Base-by-base conservation (phyloP, 2,113 vertebrate genomes). In the Callorhinus ursinus region DNA sequence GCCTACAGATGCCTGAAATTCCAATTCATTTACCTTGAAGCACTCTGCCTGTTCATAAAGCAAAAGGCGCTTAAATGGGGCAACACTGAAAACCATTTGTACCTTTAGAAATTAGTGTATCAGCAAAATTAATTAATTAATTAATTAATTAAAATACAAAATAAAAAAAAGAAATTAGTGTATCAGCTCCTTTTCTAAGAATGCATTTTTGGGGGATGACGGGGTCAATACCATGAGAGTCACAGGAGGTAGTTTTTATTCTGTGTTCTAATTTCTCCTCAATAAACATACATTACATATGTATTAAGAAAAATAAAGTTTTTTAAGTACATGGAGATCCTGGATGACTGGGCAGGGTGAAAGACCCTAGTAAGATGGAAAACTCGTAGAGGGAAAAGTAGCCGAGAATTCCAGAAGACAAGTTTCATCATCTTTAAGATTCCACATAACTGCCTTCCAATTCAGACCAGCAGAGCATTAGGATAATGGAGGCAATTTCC, bases 401-500 rank as follows among this genome's bases (percentile, higher is more conserved):
- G 63, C 83, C 85, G n/a, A 96, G 82, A 96, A 90, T 85, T 96
- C 85, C 59, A 91, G 46, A 94, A 96, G 77, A 98, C 84, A 94
- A 90, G 96, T 96, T 81, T 93, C 59, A 88, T 96, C 93, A 94
- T 92, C 88, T 90, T 94, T 71, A 93, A 94, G 93, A 97, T 94
- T 97, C 96, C 88, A 92, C 61, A 95, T 93, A 97, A 97, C 92
- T 97, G 88, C 94, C 65, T 96, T 98, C 92, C 90, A 97, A 93
- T 97, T 98, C 95, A 97, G 94, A 96, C 90, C 95, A 96, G 97
- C 88, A 92, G 97, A 84, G 77, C 84, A 94, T 96, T 97, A 96
- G 88, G 80, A 97, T 97, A 98, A 98, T 96, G 94, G 94, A 97
- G 90, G 97, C 93, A 98, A 98, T 97, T 98, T 98, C 90, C 96